Evolutionary conservation across 2,113 vertebrate species (phyloP), one percentile per base, ranked within the genome.

Genomic region (Cebus imitator): DNA sequence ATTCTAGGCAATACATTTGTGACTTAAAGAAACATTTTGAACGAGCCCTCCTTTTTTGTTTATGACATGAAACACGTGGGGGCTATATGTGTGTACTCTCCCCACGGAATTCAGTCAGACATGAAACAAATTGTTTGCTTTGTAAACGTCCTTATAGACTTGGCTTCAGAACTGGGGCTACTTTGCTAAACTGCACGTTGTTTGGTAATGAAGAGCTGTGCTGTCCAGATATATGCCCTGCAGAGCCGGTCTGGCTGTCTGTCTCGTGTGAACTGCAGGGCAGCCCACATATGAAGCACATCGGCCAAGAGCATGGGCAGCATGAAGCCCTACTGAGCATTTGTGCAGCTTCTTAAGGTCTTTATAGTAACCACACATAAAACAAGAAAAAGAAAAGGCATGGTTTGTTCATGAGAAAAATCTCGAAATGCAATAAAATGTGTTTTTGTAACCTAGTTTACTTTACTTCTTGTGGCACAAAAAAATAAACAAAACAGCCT

Each of bases 381-480:
- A 57, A 52, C 23, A 70, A 84, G 90, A 76, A 94, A 96, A 55
- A 88, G 50, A 37, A 96, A 97, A 95, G 89, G 55, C 0, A 30
- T 73, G 68, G 58, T 30, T 57, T 16, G 76, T 85, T 70, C 93
- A 50, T 96, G 96, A 98, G 98, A 97, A 98, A 87, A 98, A 97
- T 98, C 96, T 98, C 97, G 96, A 79, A 93, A 92, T 79, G 92
- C 97, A 97, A 90, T 96, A 79, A 93, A 94, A 84, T 76, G 70
- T 98, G 98, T 98, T 98, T 98, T 98, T 97, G 82, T 97, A 97
- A 96, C 97, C 98, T 98, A 98, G 98, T 96, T 97, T 98, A 97
- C 97, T 98, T 98, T 98, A 94, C 97, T 97, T 95, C 97, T 98
- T 96, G 98, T 98, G 95, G 97, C 95, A 98, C 97, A 98, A 97